A percentile compares a stretch with the other conserved stretches of the same genome.
These are phyloP conservation scores for Novumbra hubbsi DNA, from an alignment of 2,797 vertebrate genomes.

Conservation along the genomic window DNA sequence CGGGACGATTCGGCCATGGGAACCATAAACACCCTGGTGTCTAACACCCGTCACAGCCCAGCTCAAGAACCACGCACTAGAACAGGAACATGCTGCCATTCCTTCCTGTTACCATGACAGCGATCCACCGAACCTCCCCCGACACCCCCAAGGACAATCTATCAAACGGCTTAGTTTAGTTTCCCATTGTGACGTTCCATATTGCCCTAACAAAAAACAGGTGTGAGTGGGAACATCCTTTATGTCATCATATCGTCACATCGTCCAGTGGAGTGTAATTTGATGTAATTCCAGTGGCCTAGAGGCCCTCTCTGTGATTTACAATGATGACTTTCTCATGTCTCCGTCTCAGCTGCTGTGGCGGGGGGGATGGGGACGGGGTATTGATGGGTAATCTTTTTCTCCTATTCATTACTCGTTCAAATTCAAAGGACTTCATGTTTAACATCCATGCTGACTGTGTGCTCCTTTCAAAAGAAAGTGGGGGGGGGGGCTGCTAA, in stretches of 20 bases:
- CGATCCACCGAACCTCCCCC: slow-evolving; percentile 47
- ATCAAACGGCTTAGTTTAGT: slow-evolving; percentile 61
- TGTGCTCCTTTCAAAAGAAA: slow-evolving; percentile 25
- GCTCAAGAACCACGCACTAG: slow-evolving; percentile 20
- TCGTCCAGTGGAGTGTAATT: slow-evolving; percentile 52
- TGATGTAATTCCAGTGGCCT: slow-evolving; percentile 68
- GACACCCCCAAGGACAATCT: slow-evolving; percentile 44
- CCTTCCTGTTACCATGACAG: slow-evolving; percentile 59
- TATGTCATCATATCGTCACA: slow-evolving; percentile 51
- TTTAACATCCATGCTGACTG: slow-evolving; percentile 46
- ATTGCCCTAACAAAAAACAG: slow-evolving; percentile 69
- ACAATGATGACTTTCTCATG: slow-evolving; percentile 67
- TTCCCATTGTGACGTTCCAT: slow-evolving; percentile 60
- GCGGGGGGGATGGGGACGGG: slow-evolving; percentile 37
- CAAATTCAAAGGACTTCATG: slow-evolving; percentile 46
- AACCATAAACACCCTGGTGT: slow-evolving; percentile 8
- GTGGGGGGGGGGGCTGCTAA: slow-evolving; percentile 28
- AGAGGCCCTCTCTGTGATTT: slow-evolving; percentile 63
- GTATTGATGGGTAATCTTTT: slow-evolving; percentile 37
- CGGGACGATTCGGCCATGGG: slow-evolving; percentile 33
- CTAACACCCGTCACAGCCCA: not conserved
- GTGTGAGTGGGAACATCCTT: slow-evolving; percentile 57
- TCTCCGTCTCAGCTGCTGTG: slow-evolving; percentile 28
- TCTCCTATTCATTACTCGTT: slow-evolving; percentile 29
- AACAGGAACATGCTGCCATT: slow-evolving; percentile 5